Evolutionary conservation across 2,797 vertebrate genomes (phyloP).

Genomic region (Urophycis tenuis): DNA sequence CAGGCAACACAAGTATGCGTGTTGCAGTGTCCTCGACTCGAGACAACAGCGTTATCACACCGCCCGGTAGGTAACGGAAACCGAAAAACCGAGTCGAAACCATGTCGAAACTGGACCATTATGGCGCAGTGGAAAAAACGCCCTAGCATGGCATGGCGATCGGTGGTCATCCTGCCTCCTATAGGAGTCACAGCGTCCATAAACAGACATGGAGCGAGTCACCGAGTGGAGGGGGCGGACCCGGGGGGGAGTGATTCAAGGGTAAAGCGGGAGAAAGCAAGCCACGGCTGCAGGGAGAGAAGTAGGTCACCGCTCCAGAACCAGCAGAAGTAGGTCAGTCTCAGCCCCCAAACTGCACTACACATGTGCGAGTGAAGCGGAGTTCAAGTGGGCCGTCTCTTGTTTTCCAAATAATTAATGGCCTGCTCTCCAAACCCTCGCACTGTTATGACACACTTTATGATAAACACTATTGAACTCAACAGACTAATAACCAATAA

Average conservation of each 20-base stretch:
- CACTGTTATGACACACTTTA: background rate
- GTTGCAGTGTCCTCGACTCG: too few relatives aligned
- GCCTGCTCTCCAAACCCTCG: background rate
- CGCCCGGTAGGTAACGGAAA: too few relatives aligned
- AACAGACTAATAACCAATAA: background rate
- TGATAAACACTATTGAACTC: background rate
- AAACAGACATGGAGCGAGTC: background rate
- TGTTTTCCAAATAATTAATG: background rate
- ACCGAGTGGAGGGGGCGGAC: background rate
- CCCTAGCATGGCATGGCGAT: too few relatives aligned
- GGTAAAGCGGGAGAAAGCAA: background rate
- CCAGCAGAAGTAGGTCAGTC: background rate
- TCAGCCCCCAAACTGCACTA: background rate
- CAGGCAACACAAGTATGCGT: too few relatives aligned
- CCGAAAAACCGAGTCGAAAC: too few relatives aligned
- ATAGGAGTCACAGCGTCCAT: background rate
- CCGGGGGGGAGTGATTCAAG: background rate
- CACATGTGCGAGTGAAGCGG: background rate
- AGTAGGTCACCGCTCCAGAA: too few relatives aligned
- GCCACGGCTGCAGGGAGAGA: too few relatives aligned
- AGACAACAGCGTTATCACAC: too few relatives aligned
- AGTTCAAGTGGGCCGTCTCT: background rate
- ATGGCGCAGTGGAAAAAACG: too few relatives aligned
- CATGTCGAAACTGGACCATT: too few relatives aligned
- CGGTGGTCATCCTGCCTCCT: too few relatives aligned